Percentiles rank a stretch among this genome's conserved stretches.
Conservation (phyloP, 2,113 vertebrate genomes). For the Mungos mungo region DNA sequence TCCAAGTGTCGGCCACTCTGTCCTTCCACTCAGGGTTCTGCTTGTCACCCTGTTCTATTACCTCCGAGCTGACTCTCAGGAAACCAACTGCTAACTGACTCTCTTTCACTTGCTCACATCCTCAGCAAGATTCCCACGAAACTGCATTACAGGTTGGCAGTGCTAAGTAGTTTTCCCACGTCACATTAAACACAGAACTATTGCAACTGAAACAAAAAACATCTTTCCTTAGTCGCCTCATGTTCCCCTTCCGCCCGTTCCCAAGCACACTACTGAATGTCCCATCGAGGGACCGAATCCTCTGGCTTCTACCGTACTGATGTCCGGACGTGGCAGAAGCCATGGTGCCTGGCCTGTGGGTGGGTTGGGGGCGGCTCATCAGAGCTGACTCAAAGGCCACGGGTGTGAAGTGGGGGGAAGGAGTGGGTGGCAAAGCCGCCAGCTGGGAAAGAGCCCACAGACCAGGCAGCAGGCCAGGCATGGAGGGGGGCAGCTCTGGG, state of each 20-base stretch:
- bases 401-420: not conserved
- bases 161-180: not conserved
- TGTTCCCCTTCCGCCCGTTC: not conserved
- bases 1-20: fast-evolving
- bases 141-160: not conserved
- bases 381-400: not conserved
- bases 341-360: not conserved
- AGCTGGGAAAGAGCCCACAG: not conserved
- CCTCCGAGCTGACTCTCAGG: not conserved
- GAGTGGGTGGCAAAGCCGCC: not conserved
- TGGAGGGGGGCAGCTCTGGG: not conserved
- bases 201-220: not conserved
- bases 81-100: not conserved
- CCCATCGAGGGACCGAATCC: not conserved
- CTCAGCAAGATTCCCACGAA: not conserved
- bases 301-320: fast-evolving
- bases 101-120: not conserved
- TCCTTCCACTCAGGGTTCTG: not conserved
- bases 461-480: fast-evolving
- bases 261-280: not conserved
- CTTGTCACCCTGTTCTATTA: fast-evolving
- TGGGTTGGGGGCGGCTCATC: fast-evolving
- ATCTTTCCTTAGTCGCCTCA: not conserved
- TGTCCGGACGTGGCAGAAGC: not conserved
- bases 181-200: not conserved